These are phyloP conservation scores for Lithophane ornitopus DNA, from an alignment of 2,888 invertebrate genomes.

Conservation along the genomic window DNA sequence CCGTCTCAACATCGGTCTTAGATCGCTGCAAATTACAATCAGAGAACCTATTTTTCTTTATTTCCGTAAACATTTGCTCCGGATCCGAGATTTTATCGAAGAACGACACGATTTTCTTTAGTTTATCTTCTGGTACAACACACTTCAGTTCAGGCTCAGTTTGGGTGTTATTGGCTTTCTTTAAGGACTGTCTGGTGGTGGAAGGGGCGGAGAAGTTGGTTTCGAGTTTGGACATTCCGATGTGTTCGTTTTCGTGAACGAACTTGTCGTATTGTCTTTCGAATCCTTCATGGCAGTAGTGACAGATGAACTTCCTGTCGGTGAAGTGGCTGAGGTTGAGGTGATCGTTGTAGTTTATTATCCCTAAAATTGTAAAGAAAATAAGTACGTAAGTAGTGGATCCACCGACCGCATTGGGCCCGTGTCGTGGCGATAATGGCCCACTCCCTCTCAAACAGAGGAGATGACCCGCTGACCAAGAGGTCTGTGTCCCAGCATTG, in stretches of 20 bases:
- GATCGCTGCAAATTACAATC: slow-evolving; percentile 72
- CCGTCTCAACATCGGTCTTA: slow-evolving; percentile 63
- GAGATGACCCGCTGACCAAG: too few relatives aligned
- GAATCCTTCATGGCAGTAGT: slow-evolving; percentile 87
- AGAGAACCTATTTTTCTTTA: slow-evolving; percentile 76
- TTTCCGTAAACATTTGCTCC: slow-evolving; percentile 74
- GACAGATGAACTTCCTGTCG: slow-evolving; percentile 79
- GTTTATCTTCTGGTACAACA: slow-evolving; percentile 80
- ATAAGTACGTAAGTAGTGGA: not conserved
- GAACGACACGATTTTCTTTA: slow-evolving; percentile 86
- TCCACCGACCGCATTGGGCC: not conserved
- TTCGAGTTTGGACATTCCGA: slow-evolving; percentile 79
- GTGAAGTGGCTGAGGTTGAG: slow-evolving; percentile 84
- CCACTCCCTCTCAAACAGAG: not conserved
- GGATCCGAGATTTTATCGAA: slow-evolving; percentile 83
- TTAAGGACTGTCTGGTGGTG: slow-evolving; percentile 58
- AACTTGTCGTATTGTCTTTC: slow-evolving; percentile 77
- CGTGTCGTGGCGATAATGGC: not conserved
- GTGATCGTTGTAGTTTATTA: slow-evolving; percentile 88
- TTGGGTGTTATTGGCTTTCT: slow-evolving; percentile 78
- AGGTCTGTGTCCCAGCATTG: not conserved
- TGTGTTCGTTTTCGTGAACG: slow-evolving; percentile 83
- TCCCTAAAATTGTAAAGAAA: slow-evolving; percentile 75
- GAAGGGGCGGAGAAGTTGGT: slow-evolving; percentile 58
- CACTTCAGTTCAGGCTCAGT: slow-evolving; percentile 77